Evolutionary conservation across 2,113 vertebrate species (phyloP), one percentile per base, ranked within the genome.

Genomic region (Periophthalmodon schlosseri): DNA sequence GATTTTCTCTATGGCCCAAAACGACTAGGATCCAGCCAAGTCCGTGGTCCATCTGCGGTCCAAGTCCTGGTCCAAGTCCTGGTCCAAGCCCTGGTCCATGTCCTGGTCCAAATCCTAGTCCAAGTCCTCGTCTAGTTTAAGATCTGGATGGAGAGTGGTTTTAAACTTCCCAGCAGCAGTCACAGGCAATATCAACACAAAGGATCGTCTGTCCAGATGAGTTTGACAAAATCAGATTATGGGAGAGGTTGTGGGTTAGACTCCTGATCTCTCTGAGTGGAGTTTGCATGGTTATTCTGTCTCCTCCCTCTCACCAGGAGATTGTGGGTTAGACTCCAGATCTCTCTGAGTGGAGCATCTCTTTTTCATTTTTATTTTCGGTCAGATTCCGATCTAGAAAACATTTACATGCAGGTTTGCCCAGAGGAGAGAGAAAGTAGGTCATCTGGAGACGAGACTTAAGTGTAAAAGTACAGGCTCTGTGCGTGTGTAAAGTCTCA

Each of bases 71-170:
- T 14, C 49, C 2, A 50, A 50, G 49, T 50, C 49, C 50, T 20
- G 47, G 50, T 52, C 50, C 50, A 52, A 52, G 18, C 15, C 49
- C 49, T 50, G 49, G 49, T 50, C 49, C 49, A 14, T 1, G 46
- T 47, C 11, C 14, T 16, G 49, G 15, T 12, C 14, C 2, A 49
- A 18, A 14, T 50, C 49, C 50, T 20, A 14, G 50, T 54, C 52
- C 52, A 54, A 54, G 52, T 54, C 52, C 52, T 54, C 18, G 52
- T 54, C 52, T 54, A n/a, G 52, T 54, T 54, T 54, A 54, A 54
- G 16, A 8, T 54, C 52, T 2, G 5, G 52, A 7, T 18, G 15
- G 5, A 2, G 52, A 20, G 50, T 4, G 18, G 7, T 1, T 54
- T 54, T 54, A 10, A 54, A 54, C 52, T 1, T 54, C 20, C 52